Evolutionary conservation across 2,888 invertebrate species (phyloP).

Genomic region (Acanthosoma haemorrhoidale): DNA sequence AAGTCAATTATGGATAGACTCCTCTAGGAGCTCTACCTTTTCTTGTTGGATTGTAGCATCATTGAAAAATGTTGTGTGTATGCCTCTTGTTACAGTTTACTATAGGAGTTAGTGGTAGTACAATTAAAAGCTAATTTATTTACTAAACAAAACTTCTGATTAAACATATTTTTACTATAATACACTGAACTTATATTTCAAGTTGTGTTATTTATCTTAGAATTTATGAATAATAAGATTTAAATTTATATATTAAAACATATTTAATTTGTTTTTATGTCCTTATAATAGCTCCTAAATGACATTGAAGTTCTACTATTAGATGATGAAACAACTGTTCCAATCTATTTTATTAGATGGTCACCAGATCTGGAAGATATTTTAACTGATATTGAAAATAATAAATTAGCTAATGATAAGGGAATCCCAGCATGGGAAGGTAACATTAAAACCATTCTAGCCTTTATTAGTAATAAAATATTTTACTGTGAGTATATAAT

Average conservation of each 20-base stretch:
- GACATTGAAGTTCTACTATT: slow-evolving; percentile 72
- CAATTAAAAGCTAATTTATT: no score
- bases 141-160: no score
- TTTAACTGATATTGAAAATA: slow-evolving; percentile 65
- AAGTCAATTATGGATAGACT: no score
- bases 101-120: no score
- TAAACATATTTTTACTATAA: no score
- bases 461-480: no score
- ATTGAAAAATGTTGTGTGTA: no score
- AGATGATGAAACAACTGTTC: slow-evolving; percentile 71
- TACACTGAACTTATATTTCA: no score
- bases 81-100: no score
- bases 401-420: slow-evolving; percentile 63
- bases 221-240: not conserved
- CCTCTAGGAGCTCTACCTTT: no score
- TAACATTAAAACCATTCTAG: slow-evolving; percentile 42
- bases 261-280: not conserved
- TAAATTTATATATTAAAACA: not conserved
- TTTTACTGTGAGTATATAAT: not conserved
- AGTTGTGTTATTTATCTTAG: not conserved
- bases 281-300: slow-evolving; percentile 49
- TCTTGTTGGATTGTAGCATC: no score
- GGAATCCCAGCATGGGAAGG: slow-evolving; percentile 70
- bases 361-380: slow-evolving; percentile 68
- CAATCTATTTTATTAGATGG: slow-evolving; percentile 82